phyloP scores from a whole-genome alignment of 2,888 invertebrate species.

The Pediacus dermestoides region DNA sequence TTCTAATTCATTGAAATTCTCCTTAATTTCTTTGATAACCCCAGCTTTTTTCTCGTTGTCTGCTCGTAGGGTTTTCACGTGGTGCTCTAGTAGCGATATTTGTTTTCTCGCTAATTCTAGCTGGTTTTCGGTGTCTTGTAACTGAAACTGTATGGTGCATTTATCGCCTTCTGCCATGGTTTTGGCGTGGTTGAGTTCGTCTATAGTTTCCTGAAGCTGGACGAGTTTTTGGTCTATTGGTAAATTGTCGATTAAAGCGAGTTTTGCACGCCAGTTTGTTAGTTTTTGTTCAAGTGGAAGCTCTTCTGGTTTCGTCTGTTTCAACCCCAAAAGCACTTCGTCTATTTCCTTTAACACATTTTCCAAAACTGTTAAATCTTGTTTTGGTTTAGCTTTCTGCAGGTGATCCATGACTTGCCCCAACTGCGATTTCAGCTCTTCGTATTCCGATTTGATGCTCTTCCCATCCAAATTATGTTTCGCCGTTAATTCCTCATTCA shows the following conservation, averaged over 20 bases:
- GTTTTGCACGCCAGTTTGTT: too few relatives aligned
- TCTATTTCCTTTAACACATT: too few relatives aligned
- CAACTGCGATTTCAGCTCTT: constrained; percentile 24
- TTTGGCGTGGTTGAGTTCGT: constrained; percentile 29
- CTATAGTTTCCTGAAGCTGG: constrained; percentile 27
- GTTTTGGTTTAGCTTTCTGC: too few relatives aligned
- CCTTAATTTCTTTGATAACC: neutral
- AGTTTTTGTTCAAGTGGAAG: too few relatives aligned
- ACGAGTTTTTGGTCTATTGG: too few relatives aligned
- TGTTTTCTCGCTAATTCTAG: constrained; percentile 8
- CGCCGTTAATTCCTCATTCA: constrained; percentile 18
- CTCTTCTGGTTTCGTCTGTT: too few relatives aligned
- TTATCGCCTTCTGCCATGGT: constrained; percentile 33
- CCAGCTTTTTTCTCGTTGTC: constrained; percentile 1
- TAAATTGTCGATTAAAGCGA: too few relatives aligned
- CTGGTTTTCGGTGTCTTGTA: constrained; percentile 21
- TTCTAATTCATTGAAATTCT: constrained; percentile 11
- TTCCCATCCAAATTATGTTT: constrained; percentile 9
- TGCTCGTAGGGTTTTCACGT: neutral
- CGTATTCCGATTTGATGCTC: constrained; percentile 23
- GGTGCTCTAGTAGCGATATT: neutral
- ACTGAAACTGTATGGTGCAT: constrained; percentile 25
- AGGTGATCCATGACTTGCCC: constrained; percentile 25
- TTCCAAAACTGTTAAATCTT: too few relatives aligned
- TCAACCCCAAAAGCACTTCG: too few relatives aligned